These are phyloP conservation scores for Listronotus bonariensis DNA, from an alignment of 1,140 invertebrate species.

Conservation along the genomic window DNA sequence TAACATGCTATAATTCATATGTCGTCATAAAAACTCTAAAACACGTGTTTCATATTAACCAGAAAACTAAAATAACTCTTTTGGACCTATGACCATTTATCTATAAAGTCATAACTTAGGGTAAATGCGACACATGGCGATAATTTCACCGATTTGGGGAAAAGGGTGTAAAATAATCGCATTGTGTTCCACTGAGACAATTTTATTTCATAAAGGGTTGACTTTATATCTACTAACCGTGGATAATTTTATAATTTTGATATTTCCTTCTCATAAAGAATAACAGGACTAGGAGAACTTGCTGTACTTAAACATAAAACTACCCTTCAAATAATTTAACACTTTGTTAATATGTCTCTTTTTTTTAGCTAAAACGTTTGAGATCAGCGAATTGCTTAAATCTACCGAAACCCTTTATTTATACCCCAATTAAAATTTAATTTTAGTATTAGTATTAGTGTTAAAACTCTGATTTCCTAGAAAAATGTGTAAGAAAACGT, in stretches of 20 bases:
- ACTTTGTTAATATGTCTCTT: not conserved
- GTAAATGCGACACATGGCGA: constrained; percentile 44
- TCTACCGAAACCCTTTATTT: too few species aligned
- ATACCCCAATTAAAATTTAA: too few species aligned
- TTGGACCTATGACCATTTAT: constrained; percentile 33
- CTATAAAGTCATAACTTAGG: constrained; percentile 47
- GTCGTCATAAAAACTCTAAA: not conserved
- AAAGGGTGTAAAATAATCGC: constrained; percentile 43
- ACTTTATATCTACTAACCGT: constrained; percentile 19
- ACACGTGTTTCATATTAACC: constrained; percentile 35
- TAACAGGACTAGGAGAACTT: too few species aligned
- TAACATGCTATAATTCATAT: not conserved
- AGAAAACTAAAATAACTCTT: constrained; percentile 31
- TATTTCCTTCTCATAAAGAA: not conserved
- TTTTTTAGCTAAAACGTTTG: not conserved
- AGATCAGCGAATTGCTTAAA: too few species aligned
- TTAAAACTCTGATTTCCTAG: too few species aligned
- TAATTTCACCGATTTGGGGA: constrained; percentile 49
- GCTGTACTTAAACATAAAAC: too few species aligned
- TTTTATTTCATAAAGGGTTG: constrained; percentile 47
- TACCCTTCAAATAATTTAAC: too few species aligned
- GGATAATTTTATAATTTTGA: constrained; percentile 45
- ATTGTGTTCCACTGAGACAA: constrained; percentile 47
- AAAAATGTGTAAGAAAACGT: too few species aligned
- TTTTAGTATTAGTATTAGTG: too few species aligned